These are phyloP conservation scores for Pyrrhia umbra DNA, from an alignment of 2,888 invertebrate genomes.

Conservation along the genomic window DNA sequence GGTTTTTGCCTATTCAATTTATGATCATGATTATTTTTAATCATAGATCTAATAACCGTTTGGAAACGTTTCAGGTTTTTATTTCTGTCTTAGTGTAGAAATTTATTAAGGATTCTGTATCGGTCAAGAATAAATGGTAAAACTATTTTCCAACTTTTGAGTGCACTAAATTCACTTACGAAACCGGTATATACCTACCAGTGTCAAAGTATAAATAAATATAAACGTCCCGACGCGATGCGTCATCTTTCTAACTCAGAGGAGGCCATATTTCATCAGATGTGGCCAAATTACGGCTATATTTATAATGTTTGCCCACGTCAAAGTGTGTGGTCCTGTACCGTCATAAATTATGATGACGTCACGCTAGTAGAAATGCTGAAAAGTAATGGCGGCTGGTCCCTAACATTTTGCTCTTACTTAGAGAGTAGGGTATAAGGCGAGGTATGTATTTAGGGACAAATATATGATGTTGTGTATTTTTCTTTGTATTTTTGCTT, in stretches of 20 bases:
- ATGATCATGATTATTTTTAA: conserved; percentile 1
- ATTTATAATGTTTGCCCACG: conserved; percentile 61
- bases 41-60: no score
- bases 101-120: neutral
- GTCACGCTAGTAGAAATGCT: conserved; percentile 51
- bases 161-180: conserved; percentile 3
- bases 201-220: conserved; percentile 26
- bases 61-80: no score
- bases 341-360: conserved; percentile 68
- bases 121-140: no score
- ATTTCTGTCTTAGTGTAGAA: neutral
- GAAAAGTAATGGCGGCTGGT: conserved; percentile 54
- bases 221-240: conserved; percentile 11
- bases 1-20: conserved; percentile 1
- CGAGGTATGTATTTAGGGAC: neutral
- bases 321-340: conserved; percentile 62
- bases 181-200: neutral
- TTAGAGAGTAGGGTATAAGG: conserved; percentile 15
- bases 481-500: no score
- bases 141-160: no score
- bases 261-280: conserved; percentile 46
- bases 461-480: neutral
- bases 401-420: conserved; percentile 39
- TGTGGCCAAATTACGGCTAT: conserved; percentile 45
- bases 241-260: conserved; percentile 8